Conservation (phyloP, 2,113 vertebrate genomes). For the Platycercus adscitus region DNA sequence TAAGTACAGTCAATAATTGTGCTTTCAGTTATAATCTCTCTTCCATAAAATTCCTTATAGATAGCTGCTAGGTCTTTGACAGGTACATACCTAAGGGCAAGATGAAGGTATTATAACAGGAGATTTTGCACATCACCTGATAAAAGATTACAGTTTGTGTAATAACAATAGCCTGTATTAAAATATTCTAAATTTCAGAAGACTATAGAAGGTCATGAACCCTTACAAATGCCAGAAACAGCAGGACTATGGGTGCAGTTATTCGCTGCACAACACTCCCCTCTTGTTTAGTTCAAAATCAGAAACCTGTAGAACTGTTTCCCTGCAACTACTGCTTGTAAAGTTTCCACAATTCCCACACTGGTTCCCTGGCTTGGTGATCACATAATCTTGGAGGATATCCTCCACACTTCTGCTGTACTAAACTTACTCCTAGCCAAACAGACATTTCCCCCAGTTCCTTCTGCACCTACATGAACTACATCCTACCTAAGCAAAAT, state of each 20-base stretch:
- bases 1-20: constrained; percentile 75
- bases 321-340: neutral
- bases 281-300: neutral
- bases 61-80: constrained; percentile 77
- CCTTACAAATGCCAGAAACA: neutral
- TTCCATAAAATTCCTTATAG: constrained; percentile 75
- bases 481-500: neutral
- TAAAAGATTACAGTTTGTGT: neutral
- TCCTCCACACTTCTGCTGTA: neutral
- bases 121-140: neutral
- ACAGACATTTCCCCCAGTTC: neutral
- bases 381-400: too few species aligned
- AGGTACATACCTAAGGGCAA: constrained; percentile 77
- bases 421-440: neutral
- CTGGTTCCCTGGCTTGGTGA: neutral
- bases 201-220: neutral
- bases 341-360: neutral
- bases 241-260: neutral
- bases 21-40: constrained; percentile 64
- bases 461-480: neutral
- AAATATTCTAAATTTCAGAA: neutral
- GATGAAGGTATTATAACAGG: neutral
- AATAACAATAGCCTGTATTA: neutral
- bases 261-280: neutral
- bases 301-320: neutral